Conservation (phyloP, 2,797 vertebrate species). For the Artibeus jamaicensis region DNA sequence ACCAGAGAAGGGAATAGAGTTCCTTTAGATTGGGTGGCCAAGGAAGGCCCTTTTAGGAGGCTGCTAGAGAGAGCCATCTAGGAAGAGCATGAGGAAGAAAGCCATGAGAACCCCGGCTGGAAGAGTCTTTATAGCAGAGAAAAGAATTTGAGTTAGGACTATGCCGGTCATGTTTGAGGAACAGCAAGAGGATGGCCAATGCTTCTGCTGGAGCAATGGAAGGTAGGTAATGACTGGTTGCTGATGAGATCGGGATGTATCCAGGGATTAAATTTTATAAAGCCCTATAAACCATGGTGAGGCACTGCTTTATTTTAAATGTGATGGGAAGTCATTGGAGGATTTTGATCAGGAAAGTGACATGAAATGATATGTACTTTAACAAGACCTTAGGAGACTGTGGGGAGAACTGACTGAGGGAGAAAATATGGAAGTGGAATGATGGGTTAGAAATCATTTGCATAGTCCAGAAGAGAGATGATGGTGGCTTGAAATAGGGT, state of each 20-base stretch:
- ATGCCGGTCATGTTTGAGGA: not conserved
- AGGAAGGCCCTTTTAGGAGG: not conserved
- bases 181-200: not conserved
- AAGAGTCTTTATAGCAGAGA: not conserved
- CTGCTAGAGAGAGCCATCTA: not conserved
- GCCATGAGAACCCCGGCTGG: not conserved
- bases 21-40: not conserved
- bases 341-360: not conserved
- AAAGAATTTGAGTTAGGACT: not conserved
- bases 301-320: conserved; percentile 31
- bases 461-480: not conserved
- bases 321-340: not conserved
- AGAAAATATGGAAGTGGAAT: not conserved
- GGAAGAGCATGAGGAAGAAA: not conserved
- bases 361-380: not conserved
- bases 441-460: not conserved
- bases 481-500: not conserved
- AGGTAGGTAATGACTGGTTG: not conserved
- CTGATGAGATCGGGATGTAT: not conserved
- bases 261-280: not conserved
- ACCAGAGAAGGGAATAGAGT: not conserved
- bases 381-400: not conserved
- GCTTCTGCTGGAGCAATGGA: not conserved
- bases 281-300: not conserved
- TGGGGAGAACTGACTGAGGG: not conserved